Evolutionary conservation across 2,113 vertebrate genomes (phyloP), one percentile per base, ranked within the genome.

Genomic region (Peromyscus polionotus): DNA sequence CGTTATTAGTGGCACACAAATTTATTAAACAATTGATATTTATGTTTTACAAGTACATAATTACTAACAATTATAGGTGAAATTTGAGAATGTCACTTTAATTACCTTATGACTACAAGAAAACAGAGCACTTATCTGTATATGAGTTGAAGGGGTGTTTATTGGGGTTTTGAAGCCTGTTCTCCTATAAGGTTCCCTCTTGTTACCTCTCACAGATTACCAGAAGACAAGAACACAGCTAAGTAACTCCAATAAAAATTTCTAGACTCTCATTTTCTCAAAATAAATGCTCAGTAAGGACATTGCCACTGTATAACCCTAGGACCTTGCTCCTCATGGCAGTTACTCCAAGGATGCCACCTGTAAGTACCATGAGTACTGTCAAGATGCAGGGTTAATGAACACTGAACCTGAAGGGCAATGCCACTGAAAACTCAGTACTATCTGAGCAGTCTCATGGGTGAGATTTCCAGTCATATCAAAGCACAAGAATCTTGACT

Each of bases 401-500:
- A 12, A 42, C 1, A 0, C 20, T 63, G 11, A 65, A 42, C n/a
- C 36, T 80, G 68, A 92, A 67, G 85, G 36, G 42, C n/a, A 63
- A 13, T 3, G 19, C 9, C 28, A n/a, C 48, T 92, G 94, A 57
- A 68, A 68, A 61, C 24, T 79, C 33, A 87, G 59, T 4, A 72
- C 12, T 83, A 4, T 75, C 86, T 80, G 48, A n/a, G 0, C 80
- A 84, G 72, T 26, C 7, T 84, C 7, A 31, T 57, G 17, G 13
- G 36, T 83, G 39, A 14, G 26, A 92, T 42, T 80, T 73, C 7
- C 6, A 92, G n/a, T 51, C 33, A 63, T 42, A 88, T 87, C 36
- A 86, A 92, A 90, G 88, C 5, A 33, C 73, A 90, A 67, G 59
- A 76, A 73, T 70, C 79, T 77, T 87, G 68, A 24, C 77, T 86